A percentile compares a stretch with the other conserved stretches of the same genome.
These are phyloP conservation scores for Alviniconcha marisindica DNA, from an alignment of 1,140 invertebrate genomes.

Conservation along the genomic window DNA sequence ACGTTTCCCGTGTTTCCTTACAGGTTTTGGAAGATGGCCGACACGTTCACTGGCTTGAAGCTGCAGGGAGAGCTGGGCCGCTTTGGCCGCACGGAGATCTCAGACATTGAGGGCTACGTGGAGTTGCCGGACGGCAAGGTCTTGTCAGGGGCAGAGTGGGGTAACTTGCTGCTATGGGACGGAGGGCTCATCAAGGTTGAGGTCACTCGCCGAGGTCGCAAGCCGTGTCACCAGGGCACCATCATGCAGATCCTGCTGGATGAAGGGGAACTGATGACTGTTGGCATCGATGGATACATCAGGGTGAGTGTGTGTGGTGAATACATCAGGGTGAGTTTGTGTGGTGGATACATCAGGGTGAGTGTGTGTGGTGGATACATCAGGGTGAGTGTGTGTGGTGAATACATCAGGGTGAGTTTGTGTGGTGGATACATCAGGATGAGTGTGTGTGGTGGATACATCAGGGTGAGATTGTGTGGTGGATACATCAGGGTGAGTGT, in stretches of 20 bases:
- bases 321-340: too few species aligned
- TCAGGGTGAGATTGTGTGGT: too few species aligned
- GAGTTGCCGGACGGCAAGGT: constrained; percentile 92
- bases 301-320: constrained; percentile 75
- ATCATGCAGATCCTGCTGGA: constrained; percentile 85
- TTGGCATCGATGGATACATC: constrained; percentile 88
- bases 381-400: too few species aligned
- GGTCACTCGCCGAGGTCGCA: constrained; percentile 74
- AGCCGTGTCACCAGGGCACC: constrained; percentile 84
- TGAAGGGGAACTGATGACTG: constrained; percentile 81
- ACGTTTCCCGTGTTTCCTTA: constrained; percentile 22
- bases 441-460: too few species aligned
- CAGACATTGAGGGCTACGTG: constrained; percentile 89
- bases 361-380: too few species aligned
- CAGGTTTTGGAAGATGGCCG: constrained; percentile 92
- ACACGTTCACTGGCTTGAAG: constrained; percentile 93
- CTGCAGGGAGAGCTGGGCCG: constrained; percentile 89
- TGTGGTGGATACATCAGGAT: too few species aligned
- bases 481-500: too few species aligned
- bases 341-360: too few species aligned
- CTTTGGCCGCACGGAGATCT: constrained; percentile 94
- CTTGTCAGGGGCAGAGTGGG: constrained; percentile 91
- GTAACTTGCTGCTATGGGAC: constrained; percentile 93
- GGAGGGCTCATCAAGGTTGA: constrained; percentile 88
- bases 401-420: too few species aligned